Percentiles rank a stretch among this genome's conserved stretches.
Conservation (phyloP, 2,113 vertebrate genomes). For the Cyphomyrus discorhynchus region DNA sequence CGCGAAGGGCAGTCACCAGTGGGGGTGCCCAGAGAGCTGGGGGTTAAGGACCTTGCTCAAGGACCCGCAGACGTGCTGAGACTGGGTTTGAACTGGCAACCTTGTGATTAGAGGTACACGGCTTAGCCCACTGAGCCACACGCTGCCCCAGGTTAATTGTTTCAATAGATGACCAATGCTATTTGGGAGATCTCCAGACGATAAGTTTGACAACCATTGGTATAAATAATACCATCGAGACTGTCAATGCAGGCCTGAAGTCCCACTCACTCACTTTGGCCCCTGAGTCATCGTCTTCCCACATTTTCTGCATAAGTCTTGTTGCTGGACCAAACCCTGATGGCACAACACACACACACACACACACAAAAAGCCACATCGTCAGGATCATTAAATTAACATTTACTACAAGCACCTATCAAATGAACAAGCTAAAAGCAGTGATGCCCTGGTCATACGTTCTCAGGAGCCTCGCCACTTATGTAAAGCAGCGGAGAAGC, state of each 20-base stretch:
- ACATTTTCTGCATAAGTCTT: constrained; percentile 52
- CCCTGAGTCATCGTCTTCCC: constrained; percentile 52
- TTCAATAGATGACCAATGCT: not conserved
- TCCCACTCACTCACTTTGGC: constrained; percentile 41
- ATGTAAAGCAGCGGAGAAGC: constrained; percentile 51
- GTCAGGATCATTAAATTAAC: not conserved
- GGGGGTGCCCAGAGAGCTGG: no score
- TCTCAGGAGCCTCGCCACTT: constrained; percentile 37
- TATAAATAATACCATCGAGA: not conserved
- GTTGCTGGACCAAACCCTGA: constrained; percentile 44
- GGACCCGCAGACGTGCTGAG: no score
- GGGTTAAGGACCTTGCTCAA: no score
- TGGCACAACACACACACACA: constrained; percentile 32
- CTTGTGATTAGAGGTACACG: no score
- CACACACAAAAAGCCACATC: constrained; percentile 12
- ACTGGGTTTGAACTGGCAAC: no score
- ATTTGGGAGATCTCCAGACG: not conserved
- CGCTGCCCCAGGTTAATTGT: not conserved
- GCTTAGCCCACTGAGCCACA: no score
- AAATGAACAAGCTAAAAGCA: not conserved
- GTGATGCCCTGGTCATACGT: not conserved
- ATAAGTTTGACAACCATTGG: not conserved
- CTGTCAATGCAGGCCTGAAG: not conserved
- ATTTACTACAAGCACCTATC: not conserved
- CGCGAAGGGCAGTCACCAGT: no score